A percentile compares a stretch with the other conserved stretches of the same genome.
These are phyloP conservation scores for Grammomys dolichurus DNA, from an alignment of 2,113 vertebrate species.

Conservation along the genomic window DNA sequence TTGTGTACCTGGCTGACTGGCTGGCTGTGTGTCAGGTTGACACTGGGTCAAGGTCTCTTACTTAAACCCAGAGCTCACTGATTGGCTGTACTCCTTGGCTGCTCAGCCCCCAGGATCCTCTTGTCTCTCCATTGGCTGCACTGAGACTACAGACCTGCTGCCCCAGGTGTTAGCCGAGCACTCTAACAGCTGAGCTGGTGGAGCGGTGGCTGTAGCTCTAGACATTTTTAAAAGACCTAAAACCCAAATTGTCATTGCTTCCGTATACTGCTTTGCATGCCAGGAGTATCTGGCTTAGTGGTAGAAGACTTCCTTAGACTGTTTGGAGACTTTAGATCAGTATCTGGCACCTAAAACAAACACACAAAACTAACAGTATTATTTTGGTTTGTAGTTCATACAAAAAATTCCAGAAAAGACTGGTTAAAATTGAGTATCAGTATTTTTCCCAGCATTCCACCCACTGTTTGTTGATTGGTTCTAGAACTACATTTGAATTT, in stretches of 20 bases:
- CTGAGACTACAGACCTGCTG: not conserved
- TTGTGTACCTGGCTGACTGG: no score
- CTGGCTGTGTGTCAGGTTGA: not conserved
- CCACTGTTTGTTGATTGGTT: not conserved
- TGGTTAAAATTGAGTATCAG: constrained; percentile 13
- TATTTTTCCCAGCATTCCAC: not conserved
- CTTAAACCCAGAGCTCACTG: not conserved
- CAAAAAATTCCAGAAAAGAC: not conserved
- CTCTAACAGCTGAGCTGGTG: not conserved
- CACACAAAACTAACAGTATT: not conserved
- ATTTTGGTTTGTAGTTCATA: constrained; percentile 39
- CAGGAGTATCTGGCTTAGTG: not conserved
- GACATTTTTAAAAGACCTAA: not conserved
- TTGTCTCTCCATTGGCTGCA: not conserved
- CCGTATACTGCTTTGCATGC: not conserved
- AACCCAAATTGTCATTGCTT: not conserved
- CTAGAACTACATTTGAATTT: constrained; percentile 29
- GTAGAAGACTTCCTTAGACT: not conserved
- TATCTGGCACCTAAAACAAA: not conserved
- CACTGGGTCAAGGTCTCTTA: not conserved
- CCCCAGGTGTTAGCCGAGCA: not conserved
- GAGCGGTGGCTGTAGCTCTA: not conserved
- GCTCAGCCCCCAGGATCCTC: not conserved
- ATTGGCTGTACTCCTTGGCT: not conserved
- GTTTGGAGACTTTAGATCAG: not conserved